Evolutionary conservation across 1,140 invertebrate genomes (phyloP).

Genomic region (Apis laboriosa): DNA sequence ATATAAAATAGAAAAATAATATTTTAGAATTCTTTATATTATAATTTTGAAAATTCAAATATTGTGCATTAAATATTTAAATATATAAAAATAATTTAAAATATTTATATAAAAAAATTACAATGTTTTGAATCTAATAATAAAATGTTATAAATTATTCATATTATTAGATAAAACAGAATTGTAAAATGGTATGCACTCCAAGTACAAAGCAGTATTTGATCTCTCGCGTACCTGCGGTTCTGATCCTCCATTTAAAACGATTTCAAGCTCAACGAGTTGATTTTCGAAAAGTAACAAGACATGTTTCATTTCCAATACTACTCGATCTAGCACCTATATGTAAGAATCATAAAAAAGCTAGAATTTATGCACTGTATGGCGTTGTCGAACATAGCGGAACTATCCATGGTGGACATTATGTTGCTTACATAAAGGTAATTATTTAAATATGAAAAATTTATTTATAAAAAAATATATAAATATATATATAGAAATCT

Average conservation of each 20-base stretch:
- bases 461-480: background rate
- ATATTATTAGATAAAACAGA: constrained; percentile 75
- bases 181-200: constrained; percentile 90
- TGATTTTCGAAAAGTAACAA: constrained; percentile 89
- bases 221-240: constrained; percentile 93
- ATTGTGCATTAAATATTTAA: background rate
- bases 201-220: constrained; percentile 96
- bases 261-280: constrained; percentile 87
- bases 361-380: constrained; percentile 92
- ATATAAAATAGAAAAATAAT: background rate
- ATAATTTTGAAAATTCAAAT: background rate
- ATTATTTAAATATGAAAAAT: constrained; percentile 7
- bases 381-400: constrained; percentile 97
- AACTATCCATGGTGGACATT: constrained; percentile 94
- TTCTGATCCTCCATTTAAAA: constrained; percentile 97
- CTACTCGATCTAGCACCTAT: constrained; percentile 94
- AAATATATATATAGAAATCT: no score
- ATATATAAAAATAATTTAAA: background rate
- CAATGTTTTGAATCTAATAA: background rate
- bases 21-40: background rate
- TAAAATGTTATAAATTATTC: constrained; percentile 19
- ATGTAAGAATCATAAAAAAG: constrained; percentile 89
- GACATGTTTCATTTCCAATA: constrained; percentile 93
- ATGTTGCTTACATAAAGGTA: constrained; percentile 96
- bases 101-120: background rate